phyloP scores from a whole-genome alignment of 1,140 invertebrate species.

The Euura lappo region DNA sequence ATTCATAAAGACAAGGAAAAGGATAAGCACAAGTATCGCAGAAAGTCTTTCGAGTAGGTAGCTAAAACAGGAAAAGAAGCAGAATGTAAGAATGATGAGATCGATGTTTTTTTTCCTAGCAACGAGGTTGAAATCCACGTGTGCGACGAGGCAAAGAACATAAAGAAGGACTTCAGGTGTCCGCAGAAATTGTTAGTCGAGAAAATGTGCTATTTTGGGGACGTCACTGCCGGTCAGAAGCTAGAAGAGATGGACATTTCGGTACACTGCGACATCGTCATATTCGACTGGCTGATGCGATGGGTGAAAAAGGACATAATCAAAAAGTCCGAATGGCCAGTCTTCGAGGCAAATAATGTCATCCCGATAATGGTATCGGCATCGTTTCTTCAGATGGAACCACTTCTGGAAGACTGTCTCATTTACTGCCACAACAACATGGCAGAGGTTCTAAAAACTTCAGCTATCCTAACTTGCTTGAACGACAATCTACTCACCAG shows the following conservation, averaged over 20 bases:
- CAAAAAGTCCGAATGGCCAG: conserved; percentile 71
- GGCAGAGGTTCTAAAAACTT: conserved; percentile 78
- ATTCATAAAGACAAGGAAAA: conserved; percentile 43
- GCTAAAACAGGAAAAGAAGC: neutral
- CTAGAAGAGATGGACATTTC: conserved; percentile 96
- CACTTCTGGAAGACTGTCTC: conserved; percentile 81
- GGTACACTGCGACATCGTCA: conserved; percentile 91
- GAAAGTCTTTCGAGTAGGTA: conserved; percentile 51
- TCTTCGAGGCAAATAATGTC: conserved; percentile 83
- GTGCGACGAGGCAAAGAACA: conserved; percentile 84
- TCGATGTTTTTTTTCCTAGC: conserved; percentile 49
- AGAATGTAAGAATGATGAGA: neutral
- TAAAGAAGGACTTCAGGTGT: conserved; percentile 88
- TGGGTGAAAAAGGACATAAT: conserved; percentile 84
- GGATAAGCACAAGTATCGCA: conserved; percentile 43
- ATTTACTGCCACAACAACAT: conserved; percentile 80
- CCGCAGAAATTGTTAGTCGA: conserved; percentile 82
- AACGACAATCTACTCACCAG: conserved; percentile 79
- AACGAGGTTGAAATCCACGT: conserved; percentile 86
- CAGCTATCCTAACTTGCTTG: conserved; percentile 80
- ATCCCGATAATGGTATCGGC: conserved; percentile 92
- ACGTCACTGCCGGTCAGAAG: conserved; percentile 82
- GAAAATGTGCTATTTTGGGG: conserved; percentile 95
- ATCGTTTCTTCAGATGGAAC: conserved; percentile 93
- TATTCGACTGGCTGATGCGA: conserved; percentile 96